Percentiles rank a stretch among this genome's conserved stretches.
phyloP scores from a whole-genome alignment of 1,140 invertebrate species.

The Drosophila kurseongensis region DNA sequence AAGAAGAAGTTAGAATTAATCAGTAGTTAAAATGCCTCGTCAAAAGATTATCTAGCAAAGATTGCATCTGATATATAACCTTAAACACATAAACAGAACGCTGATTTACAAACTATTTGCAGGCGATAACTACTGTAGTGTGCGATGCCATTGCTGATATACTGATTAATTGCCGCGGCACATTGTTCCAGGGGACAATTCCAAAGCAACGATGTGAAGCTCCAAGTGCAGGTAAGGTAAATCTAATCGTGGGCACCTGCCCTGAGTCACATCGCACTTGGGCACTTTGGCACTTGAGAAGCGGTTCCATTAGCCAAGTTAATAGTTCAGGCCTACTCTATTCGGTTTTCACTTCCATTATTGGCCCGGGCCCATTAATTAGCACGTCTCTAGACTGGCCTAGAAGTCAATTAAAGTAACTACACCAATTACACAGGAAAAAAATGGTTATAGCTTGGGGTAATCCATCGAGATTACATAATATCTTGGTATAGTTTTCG shows the following conservation, averaged over 20 bases:
- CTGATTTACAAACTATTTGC: slow-evolving; percentile 11
- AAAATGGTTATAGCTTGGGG: not conserved
- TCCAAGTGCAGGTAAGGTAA: slow-evolving; percentile 19
- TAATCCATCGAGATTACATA: not conserved
- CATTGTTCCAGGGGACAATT: slow-evolving; percentile 30
- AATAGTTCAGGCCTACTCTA: slow-evolving; percentile 14
- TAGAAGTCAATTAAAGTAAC: slow-evolving; percentile 30
- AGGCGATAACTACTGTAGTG: slow-evolving; percentile 27
- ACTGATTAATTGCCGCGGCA: slow-evolving; percentile 31
- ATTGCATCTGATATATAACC: slow-evolving; percentile 4
- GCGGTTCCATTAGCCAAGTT: slow-evolving; percentile 15
- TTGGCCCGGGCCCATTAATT: slow-evolving; percentile 27
- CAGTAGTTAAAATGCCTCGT: too few relatives aligned
- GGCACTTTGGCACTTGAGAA: slow-evolving; percentile 1
- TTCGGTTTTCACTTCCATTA: slow-evolving; percentile 4
- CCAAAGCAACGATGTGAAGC: slow-evolving; percentile 5
- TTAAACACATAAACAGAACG: not conserved
- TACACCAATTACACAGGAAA: slow-evolving; percentile 1
- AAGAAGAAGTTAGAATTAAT: too few relatives aligned
- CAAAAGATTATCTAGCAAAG: not conserved
- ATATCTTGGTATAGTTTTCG: not conserved
- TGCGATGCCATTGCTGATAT: slow-evolving; percentile 34
- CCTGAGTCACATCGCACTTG: slow-evolving; percentile 27
- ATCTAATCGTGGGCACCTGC: slow-evolving; percentile 40
- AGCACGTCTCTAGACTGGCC: slow-evolving; percentile 33